Conservation (phyloP, 1,140 invertebrate genomes). For the Aphis gossypii region DNA sequence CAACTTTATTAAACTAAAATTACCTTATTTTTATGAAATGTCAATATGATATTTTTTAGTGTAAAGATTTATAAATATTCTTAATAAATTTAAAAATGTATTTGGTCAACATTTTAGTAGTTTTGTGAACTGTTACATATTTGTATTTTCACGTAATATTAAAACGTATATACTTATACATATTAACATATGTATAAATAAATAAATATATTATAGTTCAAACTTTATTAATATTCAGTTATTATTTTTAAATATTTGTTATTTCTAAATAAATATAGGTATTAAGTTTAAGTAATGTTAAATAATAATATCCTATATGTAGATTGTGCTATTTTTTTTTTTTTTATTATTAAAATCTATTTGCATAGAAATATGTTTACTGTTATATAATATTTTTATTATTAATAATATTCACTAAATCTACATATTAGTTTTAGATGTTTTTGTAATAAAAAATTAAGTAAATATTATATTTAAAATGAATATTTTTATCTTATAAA, state of each 20-base stretch:
- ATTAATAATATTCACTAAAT: background rate
- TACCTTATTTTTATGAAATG: background rate
- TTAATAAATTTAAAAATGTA: background rate
- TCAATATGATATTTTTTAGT: background rate
- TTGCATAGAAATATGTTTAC: background rate
- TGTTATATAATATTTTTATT: background rate
- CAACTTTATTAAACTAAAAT: background rate
- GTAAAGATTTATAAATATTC: background rate
- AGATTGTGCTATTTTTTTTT: background rate
- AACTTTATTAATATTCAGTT: constrained; percentile 8
- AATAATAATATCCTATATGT: background rate
- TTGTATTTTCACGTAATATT: background rate
- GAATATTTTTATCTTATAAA: background rate
- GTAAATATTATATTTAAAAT: too few species aligned
- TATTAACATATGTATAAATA: too few species aligned
- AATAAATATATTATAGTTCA: background rate
- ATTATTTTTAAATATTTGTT: background rate
- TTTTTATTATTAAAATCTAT: background rate
- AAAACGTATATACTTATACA: background rate
- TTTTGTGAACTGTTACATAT: background rate
- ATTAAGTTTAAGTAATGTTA: background rate
- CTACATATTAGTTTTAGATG: background rate
- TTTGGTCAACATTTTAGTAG: background rate
- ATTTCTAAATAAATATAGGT: background rate
- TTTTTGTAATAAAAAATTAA: background rate